Evolutionary conservation across 2,888 invertebrate genomes (phyloP), one percentile per base, ranked within the genome.

Genomic region (Caenorhabditis virilis): DNA sequence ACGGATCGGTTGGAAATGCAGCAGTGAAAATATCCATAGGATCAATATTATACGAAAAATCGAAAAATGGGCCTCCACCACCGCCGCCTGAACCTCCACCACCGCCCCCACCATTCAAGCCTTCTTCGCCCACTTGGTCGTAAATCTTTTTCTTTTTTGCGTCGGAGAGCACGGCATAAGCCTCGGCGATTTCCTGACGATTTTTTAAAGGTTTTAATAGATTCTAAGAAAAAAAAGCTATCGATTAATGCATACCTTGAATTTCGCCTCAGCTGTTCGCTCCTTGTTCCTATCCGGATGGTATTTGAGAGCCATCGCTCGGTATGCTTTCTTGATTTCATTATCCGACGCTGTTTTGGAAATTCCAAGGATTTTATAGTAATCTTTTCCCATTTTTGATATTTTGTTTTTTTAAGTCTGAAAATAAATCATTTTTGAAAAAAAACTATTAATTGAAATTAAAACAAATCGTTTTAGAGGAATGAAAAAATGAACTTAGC

Each of bases 271-370:
- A 0, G 97, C 95, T 45, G 91, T 92, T 2, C 92, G 86, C 0
- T 91, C 88, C 86, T 95, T 95, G 86, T 98, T 98, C 85, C 98
- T 98, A 84, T 98, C 98, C 18, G 98, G 98, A 86, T 98, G 98
- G 85, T 92, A 98, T 85, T 95, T 95, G 42, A 98, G 86, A 1
- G 98, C 98, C 84, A 98, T 87, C 86, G 95, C 86, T 1, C 82
- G 66, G 43, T 72, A 70, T 1, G 77, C 80, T 61, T 83, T 83
- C 61, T 83, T 82, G 59, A 98, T 93, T 83, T 98, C 97, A 84
- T 97, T 95, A 78, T 95, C 95, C 38, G 89, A 88, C 25, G 95
- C 93, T 76, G 89, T 89, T 86, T 90, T 91, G 53, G 88, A 80
- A 66, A 98, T 87, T 72, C 94, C 95, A 69, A 98, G 87, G 81